These are phyloP conservation scores for Meteorus sp. DNA, from an alignment of 1,140 invertebrate genomes.

Conservation along the genomic window DNA sequence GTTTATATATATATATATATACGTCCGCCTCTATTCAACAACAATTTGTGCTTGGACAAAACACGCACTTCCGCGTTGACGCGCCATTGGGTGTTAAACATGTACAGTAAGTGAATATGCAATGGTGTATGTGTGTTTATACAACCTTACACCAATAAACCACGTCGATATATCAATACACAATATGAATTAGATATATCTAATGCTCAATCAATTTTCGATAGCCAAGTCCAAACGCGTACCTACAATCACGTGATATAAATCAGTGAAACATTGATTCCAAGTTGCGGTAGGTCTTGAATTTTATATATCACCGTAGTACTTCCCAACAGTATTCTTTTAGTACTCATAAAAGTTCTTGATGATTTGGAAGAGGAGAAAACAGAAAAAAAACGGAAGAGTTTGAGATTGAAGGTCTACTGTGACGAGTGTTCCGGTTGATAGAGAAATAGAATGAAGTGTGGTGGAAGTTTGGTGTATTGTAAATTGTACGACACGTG, in stretches of 20 bases:
- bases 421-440: constrained; percentile 10
- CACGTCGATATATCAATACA: no score
- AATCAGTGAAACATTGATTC: no score
- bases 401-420: background rate
- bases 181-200: no score
- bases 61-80: constrained; percentile 33
- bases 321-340: constrained; percentile 20
- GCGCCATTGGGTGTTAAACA: no score
- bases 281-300: constrained; percentile 28
- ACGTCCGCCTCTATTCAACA: no score
- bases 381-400: constrained; percentile 3
- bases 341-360: constrained; percentile 26
- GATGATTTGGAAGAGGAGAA: constrained; percentile 13
- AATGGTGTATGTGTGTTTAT: no score
- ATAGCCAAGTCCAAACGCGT: no score
- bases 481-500: constrained; percentile 23
- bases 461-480: constrained; percentile 25
- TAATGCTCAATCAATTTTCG: no score
- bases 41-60: constrained; percentile 36
- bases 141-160: no score
- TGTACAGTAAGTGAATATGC: no score
- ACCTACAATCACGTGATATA: background rate
- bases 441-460: constrained; percentile 36
- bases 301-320: constrained; percentile 13
- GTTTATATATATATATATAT: no score